Conservation (phyloP, 2,113 vertebrate species). For the Campylorhamphus procurvoides region DNA sequence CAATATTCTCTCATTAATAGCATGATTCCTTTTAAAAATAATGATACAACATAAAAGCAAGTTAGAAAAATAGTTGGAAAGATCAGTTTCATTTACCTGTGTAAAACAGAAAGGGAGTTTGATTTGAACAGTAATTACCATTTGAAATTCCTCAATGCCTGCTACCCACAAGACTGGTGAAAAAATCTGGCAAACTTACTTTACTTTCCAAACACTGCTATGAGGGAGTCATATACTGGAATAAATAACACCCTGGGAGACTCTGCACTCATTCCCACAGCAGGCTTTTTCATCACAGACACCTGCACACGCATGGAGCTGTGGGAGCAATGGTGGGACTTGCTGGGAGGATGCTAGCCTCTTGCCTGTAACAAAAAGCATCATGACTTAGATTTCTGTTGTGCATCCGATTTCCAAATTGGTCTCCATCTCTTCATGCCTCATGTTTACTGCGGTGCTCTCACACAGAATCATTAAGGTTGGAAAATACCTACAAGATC, state of each 20-base stretch:
- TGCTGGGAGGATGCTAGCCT: accelerated
- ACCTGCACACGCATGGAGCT: not conserved
- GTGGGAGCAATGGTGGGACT: accelerated
- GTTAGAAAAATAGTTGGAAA: not conserved
- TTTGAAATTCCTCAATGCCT: not conserved
- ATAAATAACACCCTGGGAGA: not conserved
- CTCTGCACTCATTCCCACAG: not conserved
- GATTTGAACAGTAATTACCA: not conserved
- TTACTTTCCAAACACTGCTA: not conserved
- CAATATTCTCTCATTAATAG: not conserved
- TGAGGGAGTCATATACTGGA: not conserved
- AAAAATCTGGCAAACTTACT: not conserved
- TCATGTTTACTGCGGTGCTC: accelerated
- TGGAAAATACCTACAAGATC: not conserved
- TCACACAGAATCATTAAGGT: not conserved
- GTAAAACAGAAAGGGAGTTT: not conserved
- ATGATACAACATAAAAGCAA: not conserved
- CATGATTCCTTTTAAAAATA: not conserved
- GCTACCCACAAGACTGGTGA: not conserved
- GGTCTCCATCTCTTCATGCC: not conserved
- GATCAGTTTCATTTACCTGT: not conserved
- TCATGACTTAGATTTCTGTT: not conserved
- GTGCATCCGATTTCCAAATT: not conserved
- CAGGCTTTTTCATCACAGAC: accelerated
- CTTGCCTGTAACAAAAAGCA: not conserved